Evolutionary conservation across 2,888 invertebrate species (phyloP), one percentile per base, ranked within the genome.

Genomic region (Periphyllus acericola): DNA sequence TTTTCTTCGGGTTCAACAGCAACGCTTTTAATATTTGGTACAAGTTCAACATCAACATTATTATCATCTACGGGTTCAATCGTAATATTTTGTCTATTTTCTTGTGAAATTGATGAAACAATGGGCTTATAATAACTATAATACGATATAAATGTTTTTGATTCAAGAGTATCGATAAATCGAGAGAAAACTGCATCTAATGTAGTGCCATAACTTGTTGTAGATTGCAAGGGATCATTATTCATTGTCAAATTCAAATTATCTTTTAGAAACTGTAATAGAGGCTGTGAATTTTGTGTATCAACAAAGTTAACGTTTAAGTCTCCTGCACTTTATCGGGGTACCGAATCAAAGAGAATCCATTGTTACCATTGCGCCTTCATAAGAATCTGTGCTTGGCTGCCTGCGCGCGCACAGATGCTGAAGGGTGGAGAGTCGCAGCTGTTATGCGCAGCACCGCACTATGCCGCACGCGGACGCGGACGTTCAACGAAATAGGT

Each of bases 1-100:
- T 71, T 71, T 71, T 71, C 29, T 71, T 71, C 32, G 71, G 71
- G 71, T 71, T 71, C 71, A 71, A 71, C 71, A 71, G 32, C 71
- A 71, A 71, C 71, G 71, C 71, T 71, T 71, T 71, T 29, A 71
- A 71, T 71, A 71, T 71, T 71, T 71, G 71, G 71, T 71, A 32
- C 71, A 71, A 71, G 32, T 71, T 71, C 17, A 71, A 71, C 32
- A 71, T 71, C 71, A 71, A 71, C 14, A 11, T 32, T 71, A 29
- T 71, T 71, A 71, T 71, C 17, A 32, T 71, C 17, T 71, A 71
- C 17, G 68, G 29, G 68, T 68, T 68, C 68, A 68, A 68, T 68
- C 68, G 68, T 68, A 68, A 68, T 68, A 29, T 29, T 68, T 68
- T 68, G 68, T 68, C 68, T 14, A n/a, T 68, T 68, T 68, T 68